phyloP scores from a whole-genome alignment of 2,113 vertebrate species.

The Gyps fulvus region DNA sequence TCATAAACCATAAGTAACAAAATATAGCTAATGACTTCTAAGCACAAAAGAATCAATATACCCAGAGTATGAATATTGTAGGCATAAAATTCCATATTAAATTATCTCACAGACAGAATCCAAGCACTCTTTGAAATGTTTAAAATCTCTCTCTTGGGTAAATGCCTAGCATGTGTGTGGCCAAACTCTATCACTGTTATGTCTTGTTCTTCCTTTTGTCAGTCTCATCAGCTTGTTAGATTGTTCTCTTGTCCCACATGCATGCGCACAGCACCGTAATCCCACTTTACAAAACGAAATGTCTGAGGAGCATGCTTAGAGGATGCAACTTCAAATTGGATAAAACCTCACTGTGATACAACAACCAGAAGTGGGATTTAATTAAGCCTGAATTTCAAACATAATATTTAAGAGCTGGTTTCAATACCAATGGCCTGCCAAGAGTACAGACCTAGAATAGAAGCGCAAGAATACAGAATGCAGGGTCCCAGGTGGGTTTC shows the following conservation, averaged over 20 bases:
- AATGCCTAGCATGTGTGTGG: fast-evolving
- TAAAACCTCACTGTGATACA: background rate
- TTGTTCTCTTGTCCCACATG: background rate
- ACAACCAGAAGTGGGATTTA: background rate
- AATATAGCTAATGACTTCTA: background rate
- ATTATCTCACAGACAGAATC: background rate
- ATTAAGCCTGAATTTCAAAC: background rate
- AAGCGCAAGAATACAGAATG: background rate
- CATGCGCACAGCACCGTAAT: background rate
- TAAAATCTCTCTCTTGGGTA: background rate
- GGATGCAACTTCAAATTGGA: background rate
- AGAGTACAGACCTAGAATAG: background rate
- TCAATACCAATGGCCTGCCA: background rate
- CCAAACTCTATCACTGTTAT: background rate
- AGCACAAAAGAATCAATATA: background rate
- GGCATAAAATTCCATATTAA: background rate
- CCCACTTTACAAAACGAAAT: background rate
- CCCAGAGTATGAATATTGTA: background rate
- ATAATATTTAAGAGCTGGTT: background rate
- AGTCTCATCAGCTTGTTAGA: background rate
- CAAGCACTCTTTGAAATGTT: background rate
- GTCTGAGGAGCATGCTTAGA: background rate
- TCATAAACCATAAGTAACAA: background rate
- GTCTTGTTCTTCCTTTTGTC: background rate
- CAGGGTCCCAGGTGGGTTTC: background rate